Percentiles rank a stretch among this genome's conserved stretches.
phyloP scores from a whole-genome alignment of 2,113 vertebrate species.

The Regulus satrapa region DNA sequence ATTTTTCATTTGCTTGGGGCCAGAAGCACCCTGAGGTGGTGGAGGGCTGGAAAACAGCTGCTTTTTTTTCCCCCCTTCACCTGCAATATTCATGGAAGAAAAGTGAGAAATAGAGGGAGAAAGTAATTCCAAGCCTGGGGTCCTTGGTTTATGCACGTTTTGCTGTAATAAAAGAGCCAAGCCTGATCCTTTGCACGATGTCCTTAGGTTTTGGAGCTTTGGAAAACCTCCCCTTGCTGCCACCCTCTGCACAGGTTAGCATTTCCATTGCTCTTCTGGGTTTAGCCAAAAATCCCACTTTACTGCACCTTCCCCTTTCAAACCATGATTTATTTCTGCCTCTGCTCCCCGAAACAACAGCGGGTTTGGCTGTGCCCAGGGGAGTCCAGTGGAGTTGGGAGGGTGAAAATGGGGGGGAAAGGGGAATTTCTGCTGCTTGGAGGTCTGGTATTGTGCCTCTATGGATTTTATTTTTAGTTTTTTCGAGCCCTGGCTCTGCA shows the following conservation, averaged over 20 bases:
- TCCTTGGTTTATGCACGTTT: accelerated
- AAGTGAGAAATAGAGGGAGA: neutral
- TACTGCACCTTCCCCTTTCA: neutral
- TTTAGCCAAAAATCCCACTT: neutral
- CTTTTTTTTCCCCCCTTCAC: accelerated
- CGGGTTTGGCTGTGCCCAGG: accelerated
- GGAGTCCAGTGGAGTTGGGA: neutral
- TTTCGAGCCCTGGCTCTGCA: slow-evolving; percentile 28
- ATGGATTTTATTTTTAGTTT: slow-evolving; percentile 50
- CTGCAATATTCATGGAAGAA: neutral
- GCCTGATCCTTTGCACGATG: neutral
- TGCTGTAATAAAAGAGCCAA: neutral
- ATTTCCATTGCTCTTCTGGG: neutral
- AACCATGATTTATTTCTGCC: neutral
- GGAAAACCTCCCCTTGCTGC: neutral
- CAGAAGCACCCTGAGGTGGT: neutral
- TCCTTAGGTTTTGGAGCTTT: neutral
- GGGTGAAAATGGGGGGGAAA: neutral
- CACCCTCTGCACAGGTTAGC: neutral
- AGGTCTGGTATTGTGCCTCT: neutral
- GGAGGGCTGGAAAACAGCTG: neutral
- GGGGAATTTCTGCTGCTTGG: neutral
- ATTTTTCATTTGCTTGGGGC: neutral
- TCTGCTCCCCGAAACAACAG: accelerated
- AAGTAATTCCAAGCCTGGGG: neutral